phyloP scores from a whole-genome alignment of 2,888 invertebrate species.

The Aleiodes testaceus region DNA sequence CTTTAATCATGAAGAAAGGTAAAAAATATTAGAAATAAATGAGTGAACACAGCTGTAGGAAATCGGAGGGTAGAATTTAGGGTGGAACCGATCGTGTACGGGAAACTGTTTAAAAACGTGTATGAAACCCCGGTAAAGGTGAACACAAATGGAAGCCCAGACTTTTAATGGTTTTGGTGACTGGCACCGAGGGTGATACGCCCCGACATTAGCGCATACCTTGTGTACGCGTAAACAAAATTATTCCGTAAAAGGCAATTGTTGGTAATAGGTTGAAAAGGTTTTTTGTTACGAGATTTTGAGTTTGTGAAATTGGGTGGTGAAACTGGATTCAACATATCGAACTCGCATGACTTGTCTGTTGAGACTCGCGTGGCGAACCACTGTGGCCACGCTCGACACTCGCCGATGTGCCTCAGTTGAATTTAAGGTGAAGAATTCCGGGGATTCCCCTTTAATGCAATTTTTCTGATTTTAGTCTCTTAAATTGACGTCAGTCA shows the following conservation, averaged over 20 bases:
- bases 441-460: not conserved
- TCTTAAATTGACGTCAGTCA: no score
- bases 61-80: conserved; percentile 43
- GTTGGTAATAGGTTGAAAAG: not conserved
- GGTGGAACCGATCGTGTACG: conserved; percentile 41
- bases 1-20: no score
- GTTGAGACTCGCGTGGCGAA: conserved; percentile 65
- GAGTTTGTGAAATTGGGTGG: no score
- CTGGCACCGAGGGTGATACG: conserved; percentile 71
- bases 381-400: conserved; percentile 68
- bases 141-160: conserved; percentile 44
- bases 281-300: no score
- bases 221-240: conserved; percentile 35
- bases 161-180: conserved; percentile 65
- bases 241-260: conserved; percentile 27
- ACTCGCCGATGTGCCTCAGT: conserved; percentile 58
- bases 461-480: not conserved
- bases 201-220: conserved; percentile 48
- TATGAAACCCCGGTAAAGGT: conserved; percentile 32
- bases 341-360: conserved; percentile 57
- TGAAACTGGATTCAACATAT: not conserved
- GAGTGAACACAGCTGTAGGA: conserved; percentile 4
- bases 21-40: not conserved
- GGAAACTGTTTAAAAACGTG: conserved; percentile 52
- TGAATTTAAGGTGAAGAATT: no score